Percentiles rank a stretch among this genome's conserved stretches.
Conservation (phyloP, 2,113 vertebrate species). For the Anser cygnoides region DNA sequence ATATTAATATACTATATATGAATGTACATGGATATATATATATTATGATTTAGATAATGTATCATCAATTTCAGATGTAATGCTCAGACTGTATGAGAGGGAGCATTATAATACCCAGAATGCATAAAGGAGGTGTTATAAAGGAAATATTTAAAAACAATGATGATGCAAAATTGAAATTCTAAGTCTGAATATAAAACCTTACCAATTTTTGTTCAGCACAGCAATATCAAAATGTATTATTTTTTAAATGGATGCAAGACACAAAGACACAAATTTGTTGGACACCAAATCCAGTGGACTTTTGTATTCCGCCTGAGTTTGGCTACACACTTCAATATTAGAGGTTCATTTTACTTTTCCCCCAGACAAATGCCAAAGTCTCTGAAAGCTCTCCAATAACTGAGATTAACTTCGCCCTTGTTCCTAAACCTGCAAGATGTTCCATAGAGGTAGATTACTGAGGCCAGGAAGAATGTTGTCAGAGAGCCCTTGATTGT, state of each 20-base stretch:
- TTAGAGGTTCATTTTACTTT: background rate
- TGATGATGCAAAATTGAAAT: background rate
- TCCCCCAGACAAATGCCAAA: background rate
- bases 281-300: background rate
- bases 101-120: background rate
- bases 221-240: rapidly evolving
- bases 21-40: background rate
- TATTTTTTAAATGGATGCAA: background rate
- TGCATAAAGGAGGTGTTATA: background rate
- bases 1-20: background rate
- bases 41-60: background rate
- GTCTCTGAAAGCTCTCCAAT: background rate
- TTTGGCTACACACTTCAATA: background rate
- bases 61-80: background rate
- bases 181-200: background rate
- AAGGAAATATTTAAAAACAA: background rate
- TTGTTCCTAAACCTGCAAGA: background rate
- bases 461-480: background rate
- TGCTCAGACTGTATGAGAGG: background rate
- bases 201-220: background rate
- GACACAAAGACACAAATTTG: background rate
- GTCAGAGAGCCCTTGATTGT: background rate
- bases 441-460: background rate
- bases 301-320: background rate
- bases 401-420: background rate